phyloP scores from a whole-genome alignment of 2,888 invertebrate genomes.

The Eilema depressum region DNA sequence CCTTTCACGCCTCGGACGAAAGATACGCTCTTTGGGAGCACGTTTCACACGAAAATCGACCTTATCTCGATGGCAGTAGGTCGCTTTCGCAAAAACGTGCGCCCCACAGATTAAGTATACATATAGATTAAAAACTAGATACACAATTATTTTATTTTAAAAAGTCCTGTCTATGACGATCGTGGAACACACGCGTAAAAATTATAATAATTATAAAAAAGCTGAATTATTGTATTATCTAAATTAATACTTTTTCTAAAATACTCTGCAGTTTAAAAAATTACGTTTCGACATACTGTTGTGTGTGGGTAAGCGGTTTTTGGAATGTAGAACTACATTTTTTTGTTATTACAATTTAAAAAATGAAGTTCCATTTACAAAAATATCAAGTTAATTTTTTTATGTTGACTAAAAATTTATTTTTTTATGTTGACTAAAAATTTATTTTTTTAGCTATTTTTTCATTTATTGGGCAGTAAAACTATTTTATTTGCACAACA shows the following conservation, averaged over 20 bases:
- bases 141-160: constrained; percentile 55
- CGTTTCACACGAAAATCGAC: constrained; percentile 52
- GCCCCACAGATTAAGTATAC: constrained; percentile 55
- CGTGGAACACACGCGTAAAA: constrained; percentile 42
- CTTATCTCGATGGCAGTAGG: constrained; percentile 65
- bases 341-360: neutral
- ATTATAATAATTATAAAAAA: constrained; percentile 58
- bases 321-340: neutral
- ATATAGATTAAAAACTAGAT: constrained; percentile 57
- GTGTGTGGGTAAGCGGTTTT: constrained; percentile 19
- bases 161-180: constrained; percentile 45
- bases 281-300: constrained; percentile 50
- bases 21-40: constrained; percentile 50
- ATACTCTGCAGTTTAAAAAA: constrained; percentile 63
- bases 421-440: constrained; percentile 26
- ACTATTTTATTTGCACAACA: constrained; percentile 31
- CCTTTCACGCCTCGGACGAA: constrained; percentile 59
- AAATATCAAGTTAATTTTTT: constrained; percentile 39
- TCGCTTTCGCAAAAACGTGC: constrained; percentile 40
- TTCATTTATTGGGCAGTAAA: neutral
- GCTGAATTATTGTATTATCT: constrained; percentile 61
- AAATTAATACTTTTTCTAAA: constrained; percentile 75
- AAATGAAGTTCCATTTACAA: constrained; percentile 28
- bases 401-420: constrained; percentile 27
- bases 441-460: neutral